phyloP scores from a whole-genome alignment of 2,113 vertebrate species.

The Anolis carolinensis region DNA sequence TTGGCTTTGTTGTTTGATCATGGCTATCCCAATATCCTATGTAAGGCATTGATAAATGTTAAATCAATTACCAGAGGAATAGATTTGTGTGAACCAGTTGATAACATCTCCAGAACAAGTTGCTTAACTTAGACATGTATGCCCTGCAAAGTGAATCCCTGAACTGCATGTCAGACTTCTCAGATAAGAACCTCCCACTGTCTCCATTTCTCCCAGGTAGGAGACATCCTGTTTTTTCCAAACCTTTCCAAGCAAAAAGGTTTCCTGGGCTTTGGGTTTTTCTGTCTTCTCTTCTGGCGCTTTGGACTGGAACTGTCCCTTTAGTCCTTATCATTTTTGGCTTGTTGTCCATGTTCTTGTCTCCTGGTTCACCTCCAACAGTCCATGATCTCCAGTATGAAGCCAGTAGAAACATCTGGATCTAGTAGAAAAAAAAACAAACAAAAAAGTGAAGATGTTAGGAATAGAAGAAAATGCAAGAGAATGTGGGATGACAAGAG shows the following conservation, averaged over 20 bases:
- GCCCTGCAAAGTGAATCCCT: no score
- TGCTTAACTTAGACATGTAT: no score
- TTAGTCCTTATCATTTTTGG: not conserved
- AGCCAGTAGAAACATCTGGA: not conserved
- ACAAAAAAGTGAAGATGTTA: no score
- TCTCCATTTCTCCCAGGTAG: no score
- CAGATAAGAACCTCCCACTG: not conserved
- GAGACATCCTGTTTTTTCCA: not conserved
- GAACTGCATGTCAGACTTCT: not conserved
- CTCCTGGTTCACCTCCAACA: no score
- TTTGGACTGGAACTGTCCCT: not conserved
- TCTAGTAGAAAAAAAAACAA: not conserved
- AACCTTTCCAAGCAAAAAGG: not conserved
- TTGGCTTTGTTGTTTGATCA: not conserved
- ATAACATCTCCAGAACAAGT: not conserved
- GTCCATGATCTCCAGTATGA: not conserved
- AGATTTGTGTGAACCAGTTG: not conserved
- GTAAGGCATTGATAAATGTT: not conserved
- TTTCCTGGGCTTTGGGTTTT: not conserved
- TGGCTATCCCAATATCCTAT: not conserved
- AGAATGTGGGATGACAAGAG: not conserved
- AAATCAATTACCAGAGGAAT: not conserved
- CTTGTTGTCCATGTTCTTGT: not conserved
- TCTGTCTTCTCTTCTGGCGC: not conserved
- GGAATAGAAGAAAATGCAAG: not conserved